These are phyloP conservation scores for Orthonevra nobilis DNA, from an alignment of 2,888 invertebrate genomes.

Conservation along the genomic window DNA sequence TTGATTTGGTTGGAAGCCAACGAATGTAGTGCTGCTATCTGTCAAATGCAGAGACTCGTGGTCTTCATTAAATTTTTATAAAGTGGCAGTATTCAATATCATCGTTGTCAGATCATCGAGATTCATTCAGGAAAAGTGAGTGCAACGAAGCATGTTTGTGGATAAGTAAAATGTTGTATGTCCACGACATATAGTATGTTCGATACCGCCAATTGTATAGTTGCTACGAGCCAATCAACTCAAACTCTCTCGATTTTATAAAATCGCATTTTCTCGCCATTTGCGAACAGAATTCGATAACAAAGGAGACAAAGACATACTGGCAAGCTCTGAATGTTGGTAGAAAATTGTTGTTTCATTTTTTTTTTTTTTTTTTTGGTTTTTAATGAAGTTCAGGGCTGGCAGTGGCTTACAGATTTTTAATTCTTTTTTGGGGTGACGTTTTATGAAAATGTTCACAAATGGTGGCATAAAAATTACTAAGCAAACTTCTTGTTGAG, in stretches of 20 bases:
- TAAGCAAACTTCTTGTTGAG: no score
- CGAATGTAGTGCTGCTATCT: neutral
- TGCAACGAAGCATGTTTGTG: constrained; percentile 61
- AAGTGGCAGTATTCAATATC: no score
- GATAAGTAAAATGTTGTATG: constrained; percentile 63
- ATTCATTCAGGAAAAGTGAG: constrained; percentile 68
- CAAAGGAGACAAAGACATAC: constrained; percentile 20
- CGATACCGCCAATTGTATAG: constrained; percentile 13
- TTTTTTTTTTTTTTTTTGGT: no score
- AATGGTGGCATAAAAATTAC: no score
- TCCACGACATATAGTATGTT: constrained; percentile 20
- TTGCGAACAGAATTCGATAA: constrained; percentile 17
- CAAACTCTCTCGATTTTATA: constrained; percentile 65
- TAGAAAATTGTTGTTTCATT: no score
- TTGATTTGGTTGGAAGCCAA: no score
- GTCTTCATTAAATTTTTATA: no score
- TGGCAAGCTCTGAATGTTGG: constrained; percentile 23
- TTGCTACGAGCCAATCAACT: constrained; percentile 37
- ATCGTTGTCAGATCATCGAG: constrained; percentile 12
- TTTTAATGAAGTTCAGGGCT: no score
- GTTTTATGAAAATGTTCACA: no score
- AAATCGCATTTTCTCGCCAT: constrained; percentile 54
- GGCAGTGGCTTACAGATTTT: no score
- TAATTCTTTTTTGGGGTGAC: no score
- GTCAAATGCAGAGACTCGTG: constrained; percentile 23